These are phyloP conservation scores for Lampris incognitus DNA, from an alignment of 2,113 vertebrate genomes.

Conservation along the genomic window DNA sequence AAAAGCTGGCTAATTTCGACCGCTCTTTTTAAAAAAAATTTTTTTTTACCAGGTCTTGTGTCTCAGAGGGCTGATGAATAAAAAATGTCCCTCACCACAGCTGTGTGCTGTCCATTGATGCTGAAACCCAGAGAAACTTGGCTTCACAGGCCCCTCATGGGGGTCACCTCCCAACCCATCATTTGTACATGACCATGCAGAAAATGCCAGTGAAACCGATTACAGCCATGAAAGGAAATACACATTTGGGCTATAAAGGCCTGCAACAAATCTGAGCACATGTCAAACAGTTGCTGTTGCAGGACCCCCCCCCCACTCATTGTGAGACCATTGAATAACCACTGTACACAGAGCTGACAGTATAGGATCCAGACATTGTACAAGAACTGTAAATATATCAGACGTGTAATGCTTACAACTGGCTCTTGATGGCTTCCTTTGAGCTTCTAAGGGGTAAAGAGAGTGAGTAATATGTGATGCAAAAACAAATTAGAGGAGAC, in stretches of 20 bases:
- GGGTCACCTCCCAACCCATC: slow-evolving; percentile 3
- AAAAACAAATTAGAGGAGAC: too few species aligned
- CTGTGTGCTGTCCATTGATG: neutral
- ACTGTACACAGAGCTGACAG: too few species aligned
- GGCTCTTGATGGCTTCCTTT: too few species aligned
- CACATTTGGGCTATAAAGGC: too few species aligned
- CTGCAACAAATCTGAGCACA: too few species aligned
- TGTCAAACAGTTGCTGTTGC: neutral
- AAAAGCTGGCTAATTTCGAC: slow-evolving; percentile 7
- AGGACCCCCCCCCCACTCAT: neutral
- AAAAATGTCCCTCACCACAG: slow-evolving; percentile 48
- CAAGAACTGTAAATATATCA: too few species aligned
- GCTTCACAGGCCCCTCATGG: neutral
- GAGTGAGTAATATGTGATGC: too few species aligned
- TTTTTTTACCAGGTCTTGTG: slow-evolving; percentile 39
- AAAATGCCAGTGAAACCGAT: neutral
- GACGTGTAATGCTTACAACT: too few species aligned
- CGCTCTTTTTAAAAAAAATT: neutral
- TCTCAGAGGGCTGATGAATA: slow-evolving; percentile 50
- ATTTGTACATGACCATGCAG: neutral
- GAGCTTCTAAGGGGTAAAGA: too few species aligned
- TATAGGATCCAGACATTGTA: too few species aligned
- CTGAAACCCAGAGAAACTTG: neutral
- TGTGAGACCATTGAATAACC: too few species aligned
- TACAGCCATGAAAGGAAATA: neutral